phyloP scores from a whole-genome alignment of 2,113 vertebrate species.

The Odontophorus gujanensis region DNA sequence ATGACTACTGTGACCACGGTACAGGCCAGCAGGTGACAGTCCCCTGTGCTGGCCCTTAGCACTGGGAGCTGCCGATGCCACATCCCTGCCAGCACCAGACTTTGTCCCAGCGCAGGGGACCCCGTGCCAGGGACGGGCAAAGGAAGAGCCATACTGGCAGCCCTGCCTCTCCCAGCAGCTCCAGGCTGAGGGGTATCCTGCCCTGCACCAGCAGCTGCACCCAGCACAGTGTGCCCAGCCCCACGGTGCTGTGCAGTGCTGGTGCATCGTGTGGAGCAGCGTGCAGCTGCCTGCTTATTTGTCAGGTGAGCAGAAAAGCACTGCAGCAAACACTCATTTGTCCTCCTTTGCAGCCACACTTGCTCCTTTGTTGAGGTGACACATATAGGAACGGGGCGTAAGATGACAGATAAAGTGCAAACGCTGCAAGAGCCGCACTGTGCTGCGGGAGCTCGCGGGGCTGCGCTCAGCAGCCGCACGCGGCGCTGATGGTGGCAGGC shows the following conservation, averaged over 20 bases:
- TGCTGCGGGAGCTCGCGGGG: fast-evolving
- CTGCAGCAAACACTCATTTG: fast-evolving
- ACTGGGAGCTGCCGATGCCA: too few relatives aligned
- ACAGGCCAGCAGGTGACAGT: not conserved
- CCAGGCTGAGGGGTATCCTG: not conserved
- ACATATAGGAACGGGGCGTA: fast-evolving
- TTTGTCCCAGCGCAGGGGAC: too few relatives aligned
- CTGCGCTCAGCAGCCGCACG: not conserved
- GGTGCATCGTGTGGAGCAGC: not conserved
- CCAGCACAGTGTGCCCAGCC: too few relatives aligned
- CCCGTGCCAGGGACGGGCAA: not conserved
- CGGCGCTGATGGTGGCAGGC: fast-evolving
- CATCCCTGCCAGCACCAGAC: not conserved
- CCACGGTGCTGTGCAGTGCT: too few relatives aligned
- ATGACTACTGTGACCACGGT: not conserved
- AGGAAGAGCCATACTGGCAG: not conserved
- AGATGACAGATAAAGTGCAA: not conserved
- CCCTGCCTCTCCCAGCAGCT: not conserved
- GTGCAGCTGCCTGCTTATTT: fast-evolving
- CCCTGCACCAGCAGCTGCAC: not conserved
- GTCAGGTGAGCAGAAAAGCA: not conserved
- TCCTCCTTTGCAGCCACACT: not conserved
- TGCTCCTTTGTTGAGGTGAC: not conserved
- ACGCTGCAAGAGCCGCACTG: fast-evolving
- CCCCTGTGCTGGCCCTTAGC: not conserved